Evolutionary conservation across 2,113 vertebrate genomes (phyloP).

Genomic region (Euleptes europaea): DNA sequence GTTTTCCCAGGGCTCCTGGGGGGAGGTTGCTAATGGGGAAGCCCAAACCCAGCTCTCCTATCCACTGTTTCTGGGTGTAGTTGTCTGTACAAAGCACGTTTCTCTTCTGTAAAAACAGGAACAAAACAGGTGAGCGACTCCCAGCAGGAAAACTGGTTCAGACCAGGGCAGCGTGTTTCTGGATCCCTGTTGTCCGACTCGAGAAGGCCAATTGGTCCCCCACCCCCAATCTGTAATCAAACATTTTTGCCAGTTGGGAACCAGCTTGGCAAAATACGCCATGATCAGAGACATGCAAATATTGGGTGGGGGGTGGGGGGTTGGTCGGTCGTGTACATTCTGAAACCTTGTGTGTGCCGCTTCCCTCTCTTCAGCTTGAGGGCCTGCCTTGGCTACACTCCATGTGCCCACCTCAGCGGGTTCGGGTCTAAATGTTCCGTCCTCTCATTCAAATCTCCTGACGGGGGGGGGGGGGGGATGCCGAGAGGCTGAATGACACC

Average conservation of each 20-base stretch:
- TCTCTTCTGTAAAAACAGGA: neutral
- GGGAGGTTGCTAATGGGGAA: neutral
- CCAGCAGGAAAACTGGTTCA: neutral
- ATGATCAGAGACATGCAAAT: neutral
- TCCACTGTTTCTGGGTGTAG: neutral
- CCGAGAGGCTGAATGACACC: neutral
- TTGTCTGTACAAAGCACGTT: neutral
- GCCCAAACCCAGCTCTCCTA: neutral
- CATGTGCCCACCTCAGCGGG: neutral
- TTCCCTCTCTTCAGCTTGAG: accelerated
- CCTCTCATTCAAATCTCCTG: neutral
- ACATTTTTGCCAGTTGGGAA: neutral
- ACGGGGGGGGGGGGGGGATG: no score
- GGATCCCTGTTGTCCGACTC: neutral
- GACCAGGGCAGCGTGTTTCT: neutral
- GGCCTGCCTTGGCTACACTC: neutral
- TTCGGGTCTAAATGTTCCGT: neutral
- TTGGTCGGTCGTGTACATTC: neutral
- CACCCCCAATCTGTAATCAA: no score
- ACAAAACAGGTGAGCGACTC: neutral
- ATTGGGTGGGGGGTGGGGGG: neutral
- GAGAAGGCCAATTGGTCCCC: neutral
- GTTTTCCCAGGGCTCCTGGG: no score
- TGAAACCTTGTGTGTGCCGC: neutral
- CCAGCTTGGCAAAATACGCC: neutral